phyloP scores from a whole-genome alignment of 2,113 vertebrate genomes.

The Zosterops borbonicus region DNA sequence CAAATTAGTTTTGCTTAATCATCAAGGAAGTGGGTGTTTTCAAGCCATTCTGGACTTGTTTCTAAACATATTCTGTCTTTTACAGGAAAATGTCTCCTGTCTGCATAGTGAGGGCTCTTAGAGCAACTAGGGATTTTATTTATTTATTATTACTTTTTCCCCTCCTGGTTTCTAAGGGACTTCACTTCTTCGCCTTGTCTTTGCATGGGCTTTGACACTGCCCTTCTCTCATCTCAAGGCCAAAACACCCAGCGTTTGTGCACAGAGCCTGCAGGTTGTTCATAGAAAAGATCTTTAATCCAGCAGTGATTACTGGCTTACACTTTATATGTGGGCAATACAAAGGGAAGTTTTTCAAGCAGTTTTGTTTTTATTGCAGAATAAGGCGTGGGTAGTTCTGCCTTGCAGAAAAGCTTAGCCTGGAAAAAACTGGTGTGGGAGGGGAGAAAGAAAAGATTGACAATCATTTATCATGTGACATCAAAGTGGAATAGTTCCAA shows the following conservation, averaged over 20 bases:
- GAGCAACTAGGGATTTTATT: not conserved
- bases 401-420: conserved; percentile 39
- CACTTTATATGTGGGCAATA: conserved; percentile 1
- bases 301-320: not conserved
- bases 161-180: not conserved
- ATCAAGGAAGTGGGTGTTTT: not conserved
- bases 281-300: not conserved
- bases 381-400: conserved; percentile 24
- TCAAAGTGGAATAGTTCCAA: not conserved
- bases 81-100: not conserved
- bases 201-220: not conserved
- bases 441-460: conserved; percentile 5
- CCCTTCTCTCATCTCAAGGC: not conserved
- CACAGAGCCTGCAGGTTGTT: not conserved
- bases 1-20: not conserved
- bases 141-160: not conserved
- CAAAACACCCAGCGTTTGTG: not conserved
- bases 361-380: conserved; percentile 33
- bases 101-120: not conserved
- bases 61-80: not conserved
- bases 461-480: not conserved
- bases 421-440: conserved; percentile 38
- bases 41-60: not conserved
- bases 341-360: conserved; percentile 45
- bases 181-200: not conserved